phyloP scores from a whole-genome alignment of 2,113 vertebrate genomes.

The Eulemur rufifrons region DNA sequence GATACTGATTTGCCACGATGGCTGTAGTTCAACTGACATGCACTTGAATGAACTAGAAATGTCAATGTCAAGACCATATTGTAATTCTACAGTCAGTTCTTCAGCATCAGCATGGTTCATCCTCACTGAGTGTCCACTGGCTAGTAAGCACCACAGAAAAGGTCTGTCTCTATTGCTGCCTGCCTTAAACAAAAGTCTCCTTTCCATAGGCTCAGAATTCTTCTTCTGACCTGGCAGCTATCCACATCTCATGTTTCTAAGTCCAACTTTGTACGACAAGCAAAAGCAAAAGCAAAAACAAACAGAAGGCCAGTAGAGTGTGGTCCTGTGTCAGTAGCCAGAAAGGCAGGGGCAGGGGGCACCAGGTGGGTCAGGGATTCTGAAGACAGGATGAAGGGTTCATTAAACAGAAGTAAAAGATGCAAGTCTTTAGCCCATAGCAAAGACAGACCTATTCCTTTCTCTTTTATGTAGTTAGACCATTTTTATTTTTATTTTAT shows the following conservation, averaged over 20 bases:
- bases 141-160: neutral
- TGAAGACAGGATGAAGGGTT: neutral
- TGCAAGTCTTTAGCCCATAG: neutral
- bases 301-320: neutral
- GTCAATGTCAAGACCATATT: neutral
- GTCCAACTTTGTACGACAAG: neutral
- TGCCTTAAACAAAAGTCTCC: neutral
- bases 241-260: neutral
- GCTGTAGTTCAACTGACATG: neutral
- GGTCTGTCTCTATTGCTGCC: neutral
- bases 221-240: neutral
- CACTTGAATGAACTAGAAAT: neutral
- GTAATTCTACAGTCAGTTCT: neutral
- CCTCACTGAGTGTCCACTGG: neutral
- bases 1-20: neutral
- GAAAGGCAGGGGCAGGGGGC: too few relatives aligned
- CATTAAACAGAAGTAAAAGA: neutral
- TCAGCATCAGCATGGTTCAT: neutral
- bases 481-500: neutral
- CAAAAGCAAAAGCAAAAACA: neutral
- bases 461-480: neutral
- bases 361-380: neutral
- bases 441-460: neutral
- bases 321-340: neutral
- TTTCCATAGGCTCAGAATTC: neutral